These are phyloP conservation scores for Octonoba sinensis DNA, from an alignment of 2,888 invertebrate species.

Conservation along the genomic window DNA sequence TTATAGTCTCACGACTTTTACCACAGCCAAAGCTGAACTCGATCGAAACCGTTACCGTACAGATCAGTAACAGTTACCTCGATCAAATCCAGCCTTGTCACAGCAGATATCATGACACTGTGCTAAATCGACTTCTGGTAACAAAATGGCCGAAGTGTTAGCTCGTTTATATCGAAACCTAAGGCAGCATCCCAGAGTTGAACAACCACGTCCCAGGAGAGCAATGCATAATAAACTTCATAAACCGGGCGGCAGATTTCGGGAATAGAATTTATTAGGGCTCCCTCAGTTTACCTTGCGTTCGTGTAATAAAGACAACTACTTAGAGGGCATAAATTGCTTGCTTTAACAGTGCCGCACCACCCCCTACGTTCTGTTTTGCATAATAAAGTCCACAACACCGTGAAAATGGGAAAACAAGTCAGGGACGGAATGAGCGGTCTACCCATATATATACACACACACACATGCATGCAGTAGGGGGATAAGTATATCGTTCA, in stretches of 20 bases:
- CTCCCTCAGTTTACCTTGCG: constrained; percentile 44
- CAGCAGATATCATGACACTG: no score
- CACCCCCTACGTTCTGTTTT: constrained; percentile 25
- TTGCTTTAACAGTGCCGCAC: constrained; percentile 17
- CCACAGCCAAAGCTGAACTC: no score
- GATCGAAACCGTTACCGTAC: no score
- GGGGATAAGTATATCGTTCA: constrained; percentile 56
- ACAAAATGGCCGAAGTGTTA: no score
- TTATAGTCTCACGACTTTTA: no score
- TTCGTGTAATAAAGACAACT: constrained; percentile 33
- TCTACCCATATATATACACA: no score
- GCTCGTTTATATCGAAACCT: no score
- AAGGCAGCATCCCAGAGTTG: no score
- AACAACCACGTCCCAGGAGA: no score
- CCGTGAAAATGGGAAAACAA: constrained; percentile 62
- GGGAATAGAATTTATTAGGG: constrained; percentile 54
- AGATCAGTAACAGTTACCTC: no score
- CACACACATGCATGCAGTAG: constrained; percentile 12
- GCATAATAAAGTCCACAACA: constrained; percentile 59
- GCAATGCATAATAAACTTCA: constrained; percentile 59
- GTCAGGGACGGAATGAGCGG: constrained; percentile 2
- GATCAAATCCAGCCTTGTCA: no score
- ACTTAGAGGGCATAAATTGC: constrained; percentile 28
- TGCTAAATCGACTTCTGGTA: no score
- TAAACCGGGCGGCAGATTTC: constrained; percentile 55